Conservation (phyloP, 2,113 vertebrate genomes). For the Acrocephalus kingi region DNA sequence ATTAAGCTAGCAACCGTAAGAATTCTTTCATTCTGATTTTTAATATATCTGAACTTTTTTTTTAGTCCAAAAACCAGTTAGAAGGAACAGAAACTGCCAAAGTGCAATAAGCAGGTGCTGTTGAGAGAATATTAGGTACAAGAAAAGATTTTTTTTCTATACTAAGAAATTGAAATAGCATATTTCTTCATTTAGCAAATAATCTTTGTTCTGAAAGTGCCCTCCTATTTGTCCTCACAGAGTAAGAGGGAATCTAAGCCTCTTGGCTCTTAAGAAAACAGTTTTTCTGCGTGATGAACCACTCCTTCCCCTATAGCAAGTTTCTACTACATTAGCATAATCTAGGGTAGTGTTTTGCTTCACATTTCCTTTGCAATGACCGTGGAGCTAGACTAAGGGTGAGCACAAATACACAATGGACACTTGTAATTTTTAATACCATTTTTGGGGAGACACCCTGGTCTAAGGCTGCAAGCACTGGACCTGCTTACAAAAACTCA, state of each 20-base stretch:
- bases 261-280: not conserved
- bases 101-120: not conserved
- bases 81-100: not conserved
- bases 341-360: not conserved
- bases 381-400: not conserved
- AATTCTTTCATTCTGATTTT: not conserved
- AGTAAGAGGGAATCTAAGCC: conserved; percentile 48
- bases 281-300: not conserved
- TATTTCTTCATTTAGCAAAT: conserved; percentile 54
- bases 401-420: not conserved
- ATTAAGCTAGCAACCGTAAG: not conserved
- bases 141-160: not conserved
- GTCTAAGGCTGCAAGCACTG: not conserved
- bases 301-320: not conserved
- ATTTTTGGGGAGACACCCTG: not conserved
- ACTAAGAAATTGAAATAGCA: not conserved
- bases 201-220: conserved; percentile 35
- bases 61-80: not conserved
- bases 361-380: not conserved
- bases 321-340: not conserved
- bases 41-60: not conserved
- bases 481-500: not conserved
- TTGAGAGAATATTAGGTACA: not conserved
- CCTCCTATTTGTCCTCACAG: not conserved
- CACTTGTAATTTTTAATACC: not conserved